Evolutionary conservation across 2,888 invertebrate genomes (phyloP), one percentile per base, ranked within the genome.

Genomic region (Temnothorax rugatulus): DNA sequence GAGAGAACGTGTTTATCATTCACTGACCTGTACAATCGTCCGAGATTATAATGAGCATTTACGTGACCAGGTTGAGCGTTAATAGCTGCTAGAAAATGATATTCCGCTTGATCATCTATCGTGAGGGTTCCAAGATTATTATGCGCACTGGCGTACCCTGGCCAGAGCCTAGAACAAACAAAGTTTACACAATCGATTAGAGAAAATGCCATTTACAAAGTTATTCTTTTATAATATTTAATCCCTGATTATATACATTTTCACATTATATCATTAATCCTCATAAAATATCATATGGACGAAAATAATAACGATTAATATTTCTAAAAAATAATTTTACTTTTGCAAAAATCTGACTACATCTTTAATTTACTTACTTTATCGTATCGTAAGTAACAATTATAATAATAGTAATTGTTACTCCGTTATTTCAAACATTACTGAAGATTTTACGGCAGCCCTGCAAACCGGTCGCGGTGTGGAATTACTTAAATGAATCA

Each of bases 41-140:
- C 98, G 76, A 98, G 96, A 95, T 98, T 98, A 94, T 97, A 98
- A 94, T 98, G 97, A 47, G 98, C 98, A 92, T 98, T 97, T 79
- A 97, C 97, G 93, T 98, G 98, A 86, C 97, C 96, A 4, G 97
- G 96, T 90, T 97, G 97, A 93, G 97, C 97, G 87, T 96, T 95
- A 89, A 97, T 96, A 9, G 97, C 97, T 68, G 97, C 96, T 87
- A 97, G 95, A 95, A 98, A 98, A 94, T 98, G 97, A 86, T 96
- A 95, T 93, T 98, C 98, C 0, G 98, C 98, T 89, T 96, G 96
- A 1, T 96, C 96, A 73, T 97, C 97, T 84, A 96, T 95, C 90
- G 98, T 96, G 87, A 98, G 94, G 1, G 98, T 98, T 34, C 98
- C 98, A 71, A 98, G 96, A 95, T 98, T 98, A 95, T 98, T 98